Evolutionary conservation across 2,888 invertebrate species (phyloP).

Genomic region (Choristoneura rosaceana): DNA sequence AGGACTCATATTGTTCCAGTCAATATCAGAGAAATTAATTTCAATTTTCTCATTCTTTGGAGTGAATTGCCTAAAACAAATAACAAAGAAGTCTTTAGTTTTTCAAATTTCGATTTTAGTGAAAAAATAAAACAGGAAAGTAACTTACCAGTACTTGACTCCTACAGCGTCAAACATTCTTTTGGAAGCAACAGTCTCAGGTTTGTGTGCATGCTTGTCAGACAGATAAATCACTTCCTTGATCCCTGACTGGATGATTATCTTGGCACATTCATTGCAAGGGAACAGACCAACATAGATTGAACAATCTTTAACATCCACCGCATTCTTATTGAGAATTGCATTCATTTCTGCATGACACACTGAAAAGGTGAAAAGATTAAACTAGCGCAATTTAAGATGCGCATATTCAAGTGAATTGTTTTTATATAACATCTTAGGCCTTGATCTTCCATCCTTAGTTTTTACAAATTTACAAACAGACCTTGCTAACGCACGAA

Average conservation of each 20-base stretch:
- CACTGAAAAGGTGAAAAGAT: conserved; percentile 86
- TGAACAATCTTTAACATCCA: conserved; percentile 90
- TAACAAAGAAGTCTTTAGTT: background rate
- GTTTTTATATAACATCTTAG: too few relatives aligned
- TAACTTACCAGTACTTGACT: conserved; percentile 87
- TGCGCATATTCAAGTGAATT: too few relatives aligned
- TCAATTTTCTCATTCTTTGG: conserved; percentile 87
- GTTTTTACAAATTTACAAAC: too few relatives aligned
- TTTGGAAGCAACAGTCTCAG: conserved; percentile 90
- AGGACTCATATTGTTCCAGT: conserved; percentile 77
- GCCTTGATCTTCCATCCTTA: too few relatives aligned
- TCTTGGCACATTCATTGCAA: conserved; percentile 98
- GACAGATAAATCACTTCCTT: conserved; percentile 91
- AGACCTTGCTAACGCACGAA: background rate
- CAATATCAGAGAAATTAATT: conserved; percentile 88
- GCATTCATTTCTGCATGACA: conserved; percentile 99
- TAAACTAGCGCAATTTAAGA: background rate
- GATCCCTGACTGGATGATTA: conserved; percentile 97
- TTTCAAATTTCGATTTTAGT: too few relatives aligned
- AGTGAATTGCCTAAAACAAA: conserved; percentile 85
- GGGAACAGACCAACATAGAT: conserved; percentile 97
- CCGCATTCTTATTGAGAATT: conserved; percentile 94
- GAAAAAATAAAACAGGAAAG: conserved; percentile 1
- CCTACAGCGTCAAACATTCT: conserved; percentile 92
- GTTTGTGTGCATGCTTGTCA: conserved; percentile 91